Evolutionary conservation across 2,797 vertebrate species (phyloP).

Genomic region (Crocodylus rhombifer): DNA sequence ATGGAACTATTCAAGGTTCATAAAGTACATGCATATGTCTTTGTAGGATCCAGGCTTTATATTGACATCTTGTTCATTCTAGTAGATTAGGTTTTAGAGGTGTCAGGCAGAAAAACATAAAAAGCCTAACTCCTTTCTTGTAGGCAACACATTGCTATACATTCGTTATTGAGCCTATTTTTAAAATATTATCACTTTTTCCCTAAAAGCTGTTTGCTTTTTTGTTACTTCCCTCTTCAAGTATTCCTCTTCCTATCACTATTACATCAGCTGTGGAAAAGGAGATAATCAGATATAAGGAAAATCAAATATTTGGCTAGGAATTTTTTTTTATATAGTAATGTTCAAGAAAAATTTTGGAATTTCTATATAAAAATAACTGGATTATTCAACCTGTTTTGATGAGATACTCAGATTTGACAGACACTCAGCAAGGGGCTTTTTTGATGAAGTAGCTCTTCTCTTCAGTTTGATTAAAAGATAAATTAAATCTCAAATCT

Average conservation of each 20-base stretch:
- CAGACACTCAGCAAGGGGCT: background rate
- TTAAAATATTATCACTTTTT: background rate
- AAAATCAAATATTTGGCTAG: background rate
- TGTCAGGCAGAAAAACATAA: background rate
- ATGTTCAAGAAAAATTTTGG: background rate
- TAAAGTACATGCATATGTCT: background rate
- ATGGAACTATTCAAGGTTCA: no score
- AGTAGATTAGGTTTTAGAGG: background rate
- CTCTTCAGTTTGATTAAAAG: background rate
- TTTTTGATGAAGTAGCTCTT: background rate
- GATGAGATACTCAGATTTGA: background rate
- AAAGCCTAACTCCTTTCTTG: background rate
- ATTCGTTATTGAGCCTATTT: background rate
- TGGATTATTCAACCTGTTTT: background rate
- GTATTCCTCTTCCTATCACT: background rate
- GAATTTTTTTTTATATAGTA: background rate
- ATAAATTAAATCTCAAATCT: background rate
- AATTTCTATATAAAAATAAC: background rate
- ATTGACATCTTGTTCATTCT: background rate
- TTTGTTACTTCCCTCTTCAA: background rate
- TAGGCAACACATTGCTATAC: background rate
- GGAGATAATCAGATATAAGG: background rate
- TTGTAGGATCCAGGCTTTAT: background rate
- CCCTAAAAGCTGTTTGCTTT: background rate
- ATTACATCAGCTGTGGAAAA: background rate